Conservation (phyloP, 2,888 invertebrate species). For the Philereme vetulata region DNA sequence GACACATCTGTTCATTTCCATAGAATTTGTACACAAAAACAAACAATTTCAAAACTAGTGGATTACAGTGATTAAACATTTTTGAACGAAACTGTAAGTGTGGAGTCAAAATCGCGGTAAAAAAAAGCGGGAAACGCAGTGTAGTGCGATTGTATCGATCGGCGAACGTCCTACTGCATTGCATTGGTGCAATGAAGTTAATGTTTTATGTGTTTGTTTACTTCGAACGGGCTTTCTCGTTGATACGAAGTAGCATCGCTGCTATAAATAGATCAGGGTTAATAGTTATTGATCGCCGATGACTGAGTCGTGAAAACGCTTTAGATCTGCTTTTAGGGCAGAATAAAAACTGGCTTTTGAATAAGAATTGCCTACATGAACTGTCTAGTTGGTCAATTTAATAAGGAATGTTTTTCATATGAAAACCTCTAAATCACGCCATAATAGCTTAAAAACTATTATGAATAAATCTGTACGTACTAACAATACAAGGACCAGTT, state of each 20-base stretch:
- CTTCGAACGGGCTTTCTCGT: slow-evolving; percentile 50
- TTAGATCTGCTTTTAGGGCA: slow-evolving; percentile 10
- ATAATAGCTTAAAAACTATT: not conserved
- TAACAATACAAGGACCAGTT: not conserved
- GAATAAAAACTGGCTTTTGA: slow-evolving; percentile 3
- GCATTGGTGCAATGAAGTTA: slow-evolving; percentile 62
- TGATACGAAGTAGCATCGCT: slow-evolving; percentile 45
- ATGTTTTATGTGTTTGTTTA: slow-evolving; percentile 66
- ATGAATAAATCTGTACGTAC: not conserved
- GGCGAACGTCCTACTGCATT: slow-evolving; percentile 58
- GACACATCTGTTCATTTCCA: slow-evolving; percentile 56
- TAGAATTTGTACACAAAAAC: slow-evolving; percentile 18
- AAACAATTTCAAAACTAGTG: slow-evolving; percentile 13
- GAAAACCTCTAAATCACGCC: not conserved
- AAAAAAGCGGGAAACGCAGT: slow-evolving; percentile 66
- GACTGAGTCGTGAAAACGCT: slow-evolving; percentile 26
- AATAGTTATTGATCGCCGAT: slow-evolving; percentile 52
- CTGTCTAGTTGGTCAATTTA: not conserved
- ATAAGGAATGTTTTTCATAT: not conserved
- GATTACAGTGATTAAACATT: slow-evolving; percentile 15
- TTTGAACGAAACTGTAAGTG: slow-evolving; percentile 45
- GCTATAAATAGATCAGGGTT: slow-evolving; percentile 53
- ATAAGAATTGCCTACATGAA: not conserved
- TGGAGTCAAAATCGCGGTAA: slow-evolving; percentile 36
- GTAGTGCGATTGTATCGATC: slow-evolving; percentile 70